Evolutionary conservation across 2,888 invertebrate genomes (phyloP), one percentile per base, ranked within the genome.

Genomic region (Amphipyra berbera): DNA sequence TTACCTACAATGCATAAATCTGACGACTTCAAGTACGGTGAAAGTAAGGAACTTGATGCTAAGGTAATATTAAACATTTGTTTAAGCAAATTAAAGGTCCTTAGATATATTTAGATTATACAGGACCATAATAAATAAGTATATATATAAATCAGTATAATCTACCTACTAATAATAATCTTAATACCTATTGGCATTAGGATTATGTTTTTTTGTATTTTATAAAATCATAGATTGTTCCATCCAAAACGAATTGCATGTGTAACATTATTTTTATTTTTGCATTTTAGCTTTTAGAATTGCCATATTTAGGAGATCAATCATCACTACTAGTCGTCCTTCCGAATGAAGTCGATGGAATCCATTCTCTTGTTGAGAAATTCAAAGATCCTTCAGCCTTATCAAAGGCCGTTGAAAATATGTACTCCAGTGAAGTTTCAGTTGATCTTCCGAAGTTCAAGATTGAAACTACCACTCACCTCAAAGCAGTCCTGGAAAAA

Each of bases 371-470:
- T 37, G 95, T 97, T 82, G 84, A 93, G 0, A 96, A 96, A 83
- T 82, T 98, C 4, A 91, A 93, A 4, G 86, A 91, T 12, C 80
- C 88, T 1, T 69, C 94, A 0, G 81, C 82, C 0, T 89, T 95
- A 6, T 81, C 88, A 0, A 90, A 93, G 0, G 90, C 96, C n/a
- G 74, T 73, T 0, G 42, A 87, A 0, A 79, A 86, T 3, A 90
- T 96, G 95, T 67, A 64, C 0, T 9, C 64, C 0, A 81, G 85
- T 1, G 95, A 96, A 80, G 96, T 98, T 1, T 85, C 95, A 0
- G 94, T 98, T 0, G 93, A 91, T 37, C 85, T 98, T 52, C 98
- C 98, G 0, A 97, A 96, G 84, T 98, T 98, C 86, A 97, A 96
- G 86, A 96, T 98, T 53, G 97, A 98, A 89, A 96, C 96, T 13